Conservation (phyloP, 1,140 invertebrate species). For the Sitophilus oryzae region DNA sequence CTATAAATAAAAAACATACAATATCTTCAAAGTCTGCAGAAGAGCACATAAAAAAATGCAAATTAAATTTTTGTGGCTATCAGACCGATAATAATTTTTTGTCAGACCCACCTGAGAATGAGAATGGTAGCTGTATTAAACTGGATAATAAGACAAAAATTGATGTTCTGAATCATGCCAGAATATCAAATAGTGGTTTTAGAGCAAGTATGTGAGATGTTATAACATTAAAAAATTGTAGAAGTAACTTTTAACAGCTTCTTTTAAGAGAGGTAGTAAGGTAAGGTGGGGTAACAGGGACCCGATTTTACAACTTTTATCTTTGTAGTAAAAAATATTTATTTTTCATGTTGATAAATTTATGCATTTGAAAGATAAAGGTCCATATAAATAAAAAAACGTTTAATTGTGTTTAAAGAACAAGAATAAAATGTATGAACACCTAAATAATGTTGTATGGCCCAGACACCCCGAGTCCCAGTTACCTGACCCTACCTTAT, state of each 20-base stretch:
- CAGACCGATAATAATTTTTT: slow-evolving; percentile 43
- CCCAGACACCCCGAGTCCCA: too few species aligned
- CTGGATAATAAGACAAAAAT: slow-evolving; percentile 40
- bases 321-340: slow-evolving; percentile 2
- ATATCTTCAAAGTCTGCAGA: slow-evolving; percentile 42
- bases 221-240: slow-evolving; percentile 7
- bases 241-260: too few species aligned
- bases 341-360: slow-evolving; percentile 9
- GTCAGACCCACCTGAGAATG: slow-evolving; percentile 42
- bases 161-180: slow-evolving; percentile 36
- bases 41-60: slow-evolving; percentile 47
- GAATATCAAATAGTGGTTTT: slow-evolving; percentile 21
- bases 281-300: too few species aligned
- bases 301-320: too few species aligned
- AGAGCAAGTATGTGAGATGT: slow-evolving; percentile 26
- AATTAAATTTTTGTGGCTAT: slow-evolving; percentile 49
- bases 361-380: too few species aligned
- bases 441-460: too few species aligned
- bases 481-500: too few species aligned
- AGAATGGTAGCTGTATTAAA: slow-evolving; percentile 43
- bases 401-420: too few species aligned
- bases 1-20: slow-evolving; percentile 46
- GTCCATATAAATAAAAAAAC: too few species aligned
- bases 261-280: too few species aligned
- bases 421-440: too few species aligned